Conservation (phyloP, 1,140 invertebrate species). For the Aradophagus sp. region DNA sequence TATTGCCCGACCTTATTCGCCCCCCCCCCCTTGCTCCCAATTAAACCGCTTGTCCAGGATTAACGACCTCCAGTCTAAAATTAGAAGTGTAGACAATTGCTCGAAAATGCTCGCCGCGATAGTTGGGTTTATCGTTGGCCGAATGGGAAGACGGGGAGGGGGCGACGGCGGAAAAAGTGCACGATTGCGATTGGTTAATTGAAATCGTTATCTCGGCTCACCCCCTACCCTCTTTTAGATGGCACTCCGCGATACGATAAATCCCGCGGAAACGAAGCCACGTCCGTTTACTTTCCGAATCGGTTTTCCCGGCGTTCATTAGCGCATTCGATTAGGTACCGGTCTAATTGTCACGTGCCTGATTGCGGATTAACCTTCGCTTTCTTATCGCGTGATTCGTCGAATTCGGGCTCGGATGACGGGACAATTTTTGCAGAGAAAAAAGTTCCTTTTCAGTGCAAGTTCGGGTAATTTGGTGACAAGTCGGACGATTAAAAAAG, state of each 20-base stretch:
- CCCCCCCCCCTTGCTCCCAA: conserved; percentile 14
- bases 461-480: no score
- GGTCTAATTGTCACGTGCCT: conserved; percentile 14
- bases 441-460: no score
- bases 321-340: conserved; percentile 12
- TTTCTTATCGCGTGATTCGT: conserved; percentile 30
- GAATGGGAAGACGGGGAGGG: no score
- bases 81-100: conserved; percentile 41
- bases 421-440: not conserved
- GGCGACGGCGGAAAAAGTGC: conserved; percentile 2
- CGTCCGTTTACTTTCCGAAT: conserved; percentile 23
- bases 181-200: conserved; percentile 37
- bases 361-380: conserved; percentile 40
- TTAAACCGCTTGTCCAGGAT: conserved; percentile 34
- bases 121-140: conserved; percentile 24
- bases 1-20: conserved; percentile 11
- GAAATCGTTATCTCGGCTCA: conserved; percentile 39
- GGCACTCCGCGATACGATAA: conserved; percentile 31
- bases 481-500: no score
- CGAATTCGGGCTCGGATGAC: conserved; percentile 4
- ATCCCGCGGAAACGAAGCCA: conserved; percentile 14
- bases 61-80: conserved; percentile 35
- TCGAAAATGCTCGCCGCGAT: conserved; percentile 15
- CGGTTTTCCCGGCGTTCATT: conserved; percentile 30
- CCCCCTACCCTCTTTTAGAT: no score